Base-by-base conservation (phyloP, 1,140 invertebrate genomes). In the Zaprionus taronus region DNA sequence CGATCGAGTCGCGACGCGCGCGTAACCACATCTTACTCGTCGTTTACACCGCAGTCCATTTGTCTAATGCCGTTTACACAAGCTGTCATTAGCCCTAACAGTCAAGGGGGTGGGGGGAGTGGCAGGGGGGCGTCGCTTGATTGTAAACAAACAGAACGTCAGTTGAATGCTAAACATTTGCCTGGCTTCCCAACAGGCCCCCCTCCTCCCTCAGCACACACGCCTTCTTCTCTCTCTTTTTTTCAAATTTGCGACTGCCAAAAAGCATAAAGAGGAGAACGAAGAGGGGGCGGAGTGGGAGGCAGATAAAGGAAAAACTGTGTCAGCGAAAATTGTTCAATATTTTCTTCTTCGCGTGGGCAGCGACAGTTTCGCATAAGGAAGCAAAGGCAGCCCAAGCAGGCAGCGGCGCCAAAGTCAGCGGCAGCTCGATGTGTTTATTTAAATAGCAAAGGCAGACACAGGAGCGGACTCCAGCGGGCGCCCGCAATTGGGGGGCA, bases 141-240 rank as follows among this genome's bases (percentile, higher is more conserved):
- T 76, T 72, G 61, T 77, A 77, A 72, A 77, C 63, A 77, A 77
- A 77, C 57, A 77, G 55, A 72, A 67, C 57, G 70, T 77, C 74
- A 72, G 70, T 47, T 77, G 74, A 77, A 77, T 77, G 70, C 28
- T 72, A 72, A 76, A 76, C 62, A 72, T 74, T 69, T 36, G 41
- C 56, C 41, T 26, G 53, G 53, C 24, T 58, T 31, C 44, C 47
- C 56, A 17, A 4, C 12, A 2, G 1, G 7, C 38, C n/a, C 22
- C 57, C 11, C n/a, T 31, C 57, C 11, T 51, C 17, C 17, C 28
- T 63, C 31, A 14, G n/a, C 17, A 5, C 31, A 14, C 9, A 34
- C 15, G 9, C 31, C 36, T 51, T 20, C 2, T 17, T 26, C 14
- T 44, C 44, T 44, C 12, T 41, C n/a, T 20, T 26, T 53, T 53